phyloP scores from a whole-genome alignment of 1,140 invertebrate genomes.

The Lucilia cuprina region DNA sequence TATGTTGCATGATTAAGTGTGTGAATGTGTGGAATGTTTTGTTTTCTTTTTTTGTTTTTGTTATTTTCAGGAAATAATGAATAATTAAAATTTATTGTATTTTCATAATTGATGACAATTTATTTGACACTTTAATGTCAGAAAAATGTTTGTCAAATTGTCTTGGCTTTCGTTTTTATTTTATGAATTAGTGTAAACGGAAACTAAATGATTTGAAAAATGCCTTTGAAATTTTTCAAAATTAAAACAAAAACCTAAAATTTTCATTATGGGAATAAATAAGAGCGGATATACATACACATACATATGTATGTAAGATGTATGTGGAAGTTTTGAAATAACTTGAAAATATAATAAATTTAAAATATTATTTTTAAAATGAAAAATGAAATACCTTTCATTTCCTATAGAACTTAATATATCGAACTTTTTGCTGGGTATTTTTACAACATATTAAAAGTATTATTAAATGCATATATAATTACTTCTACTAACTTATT shows the following conservation, averaged over 20 bases:
- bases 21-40: background rate
- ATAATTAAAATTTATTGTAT: conserved; percentile 4
- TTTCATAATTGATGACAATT: conserved; percentile 10
- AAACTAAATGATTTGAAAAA: background rate
- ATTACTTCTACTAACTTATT: too few species aligned
- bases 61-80: background rate
- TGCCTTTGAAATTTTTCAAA: background rate
- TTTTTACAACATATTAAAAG: too few species aligned
- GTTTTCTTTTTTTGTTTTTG: background rate
- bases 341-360: too few species aligned
- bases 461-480: too few species aligned
- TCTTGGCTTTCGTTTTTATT: background rate
- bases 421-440: too few species aligned
- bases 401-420: too few species aligned
- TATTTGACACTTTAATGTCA: conserved; percentile 7
- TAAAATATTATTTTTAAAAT: too few species aligned
- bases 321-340: too few species aligned
- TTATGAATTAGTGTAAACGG: background rate
- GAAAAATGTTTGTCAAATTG: background rate
- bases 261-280: background rate
- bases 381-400: too few species aligned
- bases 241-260: background rate
- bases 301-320: too few species aligned
- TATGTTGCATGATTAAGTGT: background rate
- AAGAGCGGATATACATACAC: too few species aligned